Base-by-base conservation (phyloP, 1,140 invertebrate species). In the Bombus difficillimus region DNA sequence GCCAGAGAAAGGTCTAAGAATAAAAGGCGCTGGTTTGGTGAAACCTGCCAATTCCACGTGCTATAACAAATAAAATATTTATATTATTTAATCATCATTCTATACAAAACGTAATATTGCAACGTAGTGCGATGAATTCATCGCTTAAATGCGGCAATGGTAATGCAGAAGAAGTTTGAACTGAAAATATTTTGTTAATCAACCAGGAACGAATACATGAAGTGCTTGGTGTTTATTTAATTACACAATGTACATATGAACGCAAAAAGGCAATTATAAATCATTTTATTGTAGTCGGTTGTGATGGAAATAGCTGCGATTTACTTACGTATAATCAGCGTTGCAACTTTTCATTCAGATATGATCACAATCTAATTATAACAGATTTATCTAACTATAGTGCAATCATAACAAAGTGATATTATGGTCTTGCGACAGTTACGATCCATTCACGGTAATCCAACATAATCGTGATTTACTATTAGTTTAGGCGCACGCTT, bases 1-100 rank as follows among this genome's bases (percentile, higher is more conserved):
- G 15, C 97, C 97, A 8, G 97, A 97, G 88, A 97, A 98, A 0
- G 97, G 97, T 82, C 97, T 96, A 41, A 97, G 94, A 83, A 96
- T 95, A 87, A 96, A 97, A 32, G 97, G 97, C 0, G 97, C 97
- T 34, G 96, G 96, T 86, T 87, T 94, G 53, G 95, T 85, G 47
- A 91, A 92, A 76, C 94, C 94, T 71, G 89, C 85, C 66, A 95
- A 86, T 86, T 95, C 93, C 41, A 95, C 86, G 85, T 89, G 93
- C 95, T 95, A 75, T 8, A 87, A 79, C 34, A 64, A 10, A 88
- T 41, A 71, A 53, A 47, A 66, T 47, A 64, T 64, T 82, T n/a
- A 1, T 2, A 8, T 66, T 18, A 32, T 66, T 18, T 15, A 32
- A 18, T 66, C 13, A 15, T 15, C 12, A 15, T 32, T 66, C 2